Base-by-base conservation (phyloP, 2,888 invertebrate species). In the Amphimallon solstitiale region DNA sequence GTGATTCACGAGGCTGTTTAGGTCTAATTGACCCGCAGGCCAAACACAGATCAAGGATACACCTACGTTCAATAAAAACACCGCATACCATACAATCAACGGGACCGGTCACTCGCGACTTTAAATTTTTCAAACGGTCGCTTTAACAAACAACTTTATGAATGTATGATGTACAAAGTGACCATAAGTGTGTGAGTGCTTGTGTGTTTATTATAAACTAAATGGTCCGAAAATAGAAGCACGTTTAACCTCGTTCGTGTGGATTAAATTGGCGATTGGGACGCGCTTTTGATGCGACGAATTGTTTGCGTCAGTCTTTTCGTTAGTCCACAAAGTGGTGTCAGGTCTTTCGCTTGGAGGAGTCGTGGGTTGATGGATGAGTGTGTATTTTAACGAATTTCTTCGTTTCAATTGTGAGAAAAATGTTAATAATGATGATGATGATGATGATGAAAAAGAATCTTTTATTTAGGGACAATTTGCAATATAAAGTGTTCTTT, bases 21-120 rank as follows among this genome's bases (percentile, higher is more conserved):
- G 56, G 79, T 79, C 78, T 81, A 81, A 82, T 81, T 82, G 81
- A 81, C 81, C 82, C 80, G 81, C 79, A 82, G 81, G 81, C 79
- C 81, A 82, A 74, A 80, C 80, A 79, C 76, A 77, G 77, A 74
- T 77, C 77, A 77, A 75, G 74, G 74, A 67, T 74, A 78, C 80
- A 80, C 80, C 80, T 81, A 80, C 80, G 72, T 77, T 75, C 75
- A 75, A 68, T 71, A 38, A 64, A 66, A 62, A 66, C 62, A 54
- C 34, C 56, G 66, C 66, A 63, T 66, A 66, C 66, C 66, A 45
- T 40, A 29, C 56, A 66, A 66, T 66, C 63, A 66, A 63, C 56
- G 37, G 14, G n/a, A 40, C 17, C 15, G 52, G 7, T 49, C 37
- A 10, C 9, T 29, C 15, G 12, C 5, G n/a, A n/a, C n/a, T n/a